Percentiles rank a stretch among this genome's conserved stretches.
Evolutionary conservation across 2,888 invertebrate genomes (phyloP).

Genomic region (Lasius platythorax): DNA sequence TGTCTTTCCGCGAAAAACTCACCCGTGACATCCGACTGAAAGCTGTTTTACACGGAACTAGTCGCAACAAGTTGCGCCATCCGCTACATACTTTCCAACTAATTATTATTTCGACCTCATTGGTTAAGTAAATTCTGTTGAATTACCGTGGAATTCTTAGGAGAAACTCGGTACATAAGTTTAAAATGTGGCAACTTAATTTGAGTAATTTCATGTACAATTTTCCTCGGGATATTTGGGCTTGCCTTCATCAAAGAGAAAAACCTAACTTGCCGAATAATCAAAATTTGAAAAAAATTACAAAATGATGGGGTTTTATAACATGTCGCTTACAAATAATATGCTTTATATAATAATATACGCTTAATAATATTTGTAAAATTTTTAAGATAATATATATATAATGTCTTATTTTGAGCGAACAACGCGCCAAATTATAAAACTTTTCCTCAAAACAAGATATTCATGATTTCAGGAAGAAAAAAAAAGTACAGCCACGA

Average conservation of each 20-base stretch:
- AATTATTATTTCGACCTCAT: slow-evolving; percentile 17
- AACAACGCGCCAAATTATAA: background rate
- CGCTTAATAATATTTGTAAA: too few relatives aligned
- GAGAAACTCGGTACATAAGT: background rate
- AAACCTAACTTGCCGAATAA: background rate
- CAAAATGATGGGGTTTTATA: background rate
- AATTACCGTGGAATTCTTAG: background rate
- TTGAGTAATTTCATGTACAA: slow-evolving; percentile 20
- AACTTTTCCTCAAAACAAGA: slow-evolving; percentile 16
- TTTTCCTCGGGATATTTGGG: background rate
- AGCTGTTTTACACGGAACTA: background rate
- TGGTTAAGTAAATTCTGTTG: background rate
- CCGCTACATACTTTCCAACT: background rate
- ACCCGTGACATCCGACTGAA: background rate
- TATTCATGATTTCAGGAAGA: background rate
- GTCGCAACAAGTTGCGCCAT: slow-evolving; percentile 35
- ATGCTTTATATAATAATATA: too few relatives aligned
- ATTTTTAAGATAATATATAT: too few relatives aligned
- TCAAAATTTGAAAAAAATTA: background rate
- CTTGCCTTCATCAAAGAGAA: background rate
- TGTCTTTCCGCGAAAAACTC: background rate
- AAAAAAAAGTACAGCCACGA: background rate
- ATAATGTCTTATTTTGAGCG: background rate
- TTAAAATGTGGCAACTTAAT: background rate
- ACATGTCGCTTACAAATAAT: background rate